These are phyloP conservation scores for Apomyelois bistriatella DNA, from an alignment of 2,888 invertebrate genomes.

Conservation along the genomic window DNA sequence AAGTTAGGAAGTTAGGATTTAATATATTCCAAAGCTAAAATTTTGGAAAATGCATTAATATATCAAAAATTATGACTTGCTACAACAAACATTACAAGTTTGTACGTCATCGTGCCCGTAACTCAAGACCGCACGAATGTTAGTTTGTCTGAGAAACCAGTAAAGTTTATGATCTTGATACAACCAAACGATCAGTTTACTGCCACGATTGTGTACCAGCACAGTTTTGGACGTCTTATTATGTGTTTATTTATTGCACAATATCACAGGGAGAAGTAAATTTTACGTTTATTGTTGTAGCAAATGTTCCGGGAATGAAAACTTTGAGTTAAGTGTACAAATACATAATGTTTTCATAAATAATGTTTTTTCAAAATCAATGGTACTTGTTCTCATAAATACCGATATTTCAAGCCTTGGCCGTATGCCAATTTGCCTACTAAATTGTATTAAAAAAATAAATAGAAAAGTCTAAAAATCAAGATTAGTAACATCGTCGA, in stretches of 20 bases:
- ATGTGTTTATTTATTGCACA: conserved; percentile 6
- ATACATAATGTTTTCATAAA: too few relatives aligned
- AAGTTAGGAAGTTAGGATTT: too few relatives aligned
- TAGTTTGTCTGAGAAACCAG: background rate
- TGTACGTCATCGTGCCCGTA: background rate
- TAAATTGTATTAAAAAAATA: too few relatives aligned
- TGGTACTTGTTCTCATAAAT: too few relatives aligned
- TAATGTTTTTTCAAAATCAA: too few relatives aligned
- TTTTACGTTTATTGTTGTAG: background rate
- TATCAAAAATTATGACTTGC: too few relatives aligned
- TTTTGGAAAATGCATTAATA: too few relatives aligned
- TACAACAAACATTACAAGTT: background rate
- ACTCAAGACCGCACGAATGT: background rate
- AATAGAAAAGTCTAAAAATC: too few relatives aligned
- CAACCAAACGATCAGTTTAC: conserved; percentile 6
- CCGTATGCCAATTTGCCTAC: too few relatives aligned
- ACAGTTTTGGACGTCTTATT: conserved; percentile 3
- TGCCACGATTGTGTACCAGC: conserved; percentile 1
- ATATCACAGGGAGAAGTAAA: background rate
- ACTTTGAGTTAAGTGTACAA: too few relatives aligned
- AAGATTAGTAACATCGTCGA: background rate
- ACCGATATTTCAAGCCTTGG: too few relatives aligned
- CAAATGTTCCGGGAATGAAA: background rate
- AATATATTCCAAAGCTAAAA: too few relatives aligned
- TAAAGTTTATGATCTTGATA: conserved; percentile 8